These are phyloP conservation scores for Strigops habroptila DNA, from an alignment of 2,113 vertebrate species.

Conservation along the genomic window DNA sequence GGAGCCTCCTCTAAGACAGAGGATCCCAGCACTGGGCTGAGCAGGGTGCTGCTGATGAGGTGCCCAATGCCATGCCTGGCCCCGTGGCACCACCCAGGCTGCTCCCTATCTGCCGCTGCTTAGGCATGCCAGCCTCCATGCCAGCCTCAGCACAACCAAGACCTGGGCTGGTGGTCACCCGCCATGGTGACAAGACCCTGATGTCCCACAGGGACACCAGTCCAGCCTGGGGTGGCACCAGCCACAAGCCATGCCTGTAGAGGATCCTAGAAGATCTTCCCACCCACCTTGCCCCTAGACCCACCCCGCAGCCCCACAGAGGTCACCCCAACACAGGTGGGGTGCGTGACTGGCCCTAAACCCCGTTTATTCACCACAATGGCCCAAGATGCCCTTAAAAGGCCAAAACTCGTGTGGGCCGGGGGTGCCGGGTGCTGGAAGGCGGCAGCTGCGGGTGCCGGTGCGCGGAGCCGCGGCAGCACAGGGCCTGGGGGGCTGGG, in stretches of 20 bases:
- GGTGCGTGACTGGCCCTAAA: not conserved
- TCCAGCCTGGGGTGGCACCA: not conserved
- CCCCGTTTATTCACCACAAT: not conserved
- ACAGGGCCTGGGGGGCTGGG: constrained; percentile 7
- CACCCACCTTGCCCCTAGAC: rapidly evolving
- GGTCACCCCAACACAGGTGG: not conserved
- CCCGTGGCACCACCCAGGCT: not conserved
- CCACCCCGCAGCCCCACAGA: rapidly evolving
- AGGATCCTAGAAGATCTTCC: not conserved
- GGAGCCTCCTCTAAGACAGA: rapidly evolving
- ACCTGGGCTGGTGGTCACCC: not conserved
- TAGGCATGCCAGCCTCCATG: rapidly evolving
- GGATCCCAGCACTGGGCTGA: rapidly evolving
- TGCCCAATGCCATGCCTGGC: rapidly evolving
- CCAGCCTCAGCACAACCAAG: not conserved
- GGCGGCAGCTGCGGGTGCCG: constrained; percentile 70
- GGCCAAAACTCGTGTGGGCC: constrained; percentile 47
- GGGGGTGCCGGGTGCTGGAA: constrained; percentile 40
- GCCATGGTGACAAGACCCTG: not conserved
- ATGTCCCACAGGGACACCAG: not conserved
- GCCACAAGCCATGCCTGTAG: rapidly evolving
- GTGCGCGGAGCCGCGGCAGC: not conserved
- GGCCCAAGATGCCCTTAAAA: constrained; percentile 77
- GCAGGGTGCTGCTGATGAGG: not conserved
- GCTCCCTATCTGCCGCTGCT: not conserved